These are phyloP conservation scores for Pristionchus fissidentatus DNA, from an alignment of 2,888 invertebrate genomes.

Conservation along the genomic window DNA sequence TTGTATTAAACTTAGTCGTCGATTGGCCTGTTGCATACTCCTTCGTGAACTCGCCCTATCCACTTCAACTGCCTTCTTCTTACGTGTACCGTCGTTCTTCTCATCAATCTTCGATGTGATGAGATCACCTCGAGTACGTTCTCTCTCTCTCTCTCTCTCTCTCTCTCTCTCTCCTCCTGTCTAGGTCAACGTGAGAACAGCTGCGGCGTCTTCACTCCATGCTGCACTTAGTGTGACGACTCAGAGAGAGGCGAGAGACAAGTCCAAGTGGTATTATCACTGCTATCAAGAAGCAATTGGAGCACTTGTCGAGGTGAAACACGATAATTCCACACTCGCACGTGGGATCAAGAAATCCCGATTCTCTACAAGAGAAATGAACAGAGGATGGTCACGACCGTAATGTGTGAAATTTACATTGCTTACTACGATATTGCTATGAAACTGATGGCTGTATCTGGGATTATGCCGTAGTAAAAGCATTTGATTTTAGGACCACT, in stretches of 20 bases:
- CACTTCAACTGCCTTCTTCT: slow-evolving; percentile 94
- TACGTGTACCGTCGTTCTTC: slow-evolving; percentile 78
- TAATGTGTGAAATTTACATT: too few relatives aligned
- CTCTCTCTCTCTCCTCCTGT: background rate
- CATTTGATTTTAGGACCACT: too few relatives aligned
- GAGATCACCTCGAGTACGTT: slow-evolving; percentile 68
- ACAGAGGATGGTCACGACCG: too few relatives aligned
- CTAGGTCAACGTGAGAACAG: slow-evolving; percentile 81
- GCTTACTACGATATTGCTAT: too few relatives aligned
- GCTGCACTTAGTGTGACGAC: slow-evolving; percentile 94
- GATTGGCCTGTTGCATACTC: slow-evolving; percentile 80
- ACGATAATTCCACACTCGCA: background rate
- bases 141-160: background rate
- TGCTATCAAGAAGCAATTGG: slow-evolving; percentile 72
- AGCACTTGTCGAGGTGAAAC: background rate
- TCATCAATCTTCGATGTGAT: slow-evolving; percentile 74
- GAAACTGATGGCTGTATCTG: too few relatives aligned
- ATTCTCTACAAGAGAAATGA: too few relatives aligned
- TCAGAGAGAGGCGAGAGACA: slow-evolving; percentile 93
- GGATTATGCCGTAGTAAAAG: too few relatives aligned
- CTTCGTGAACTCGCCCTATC: slow-evolving; percentile 92
- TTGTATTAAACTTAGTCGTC: slow-evolving; percentile 85
- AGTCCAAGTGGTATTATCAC: slow-evolving; percentile 84
- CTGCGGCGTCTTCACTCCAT: slow-evolving; percentile 92
- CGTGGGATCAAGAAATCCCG: too few relatives aligned